Conservation (phyloP, 2,888 invertebrate species). For the Lottia gigantea region DNA sequence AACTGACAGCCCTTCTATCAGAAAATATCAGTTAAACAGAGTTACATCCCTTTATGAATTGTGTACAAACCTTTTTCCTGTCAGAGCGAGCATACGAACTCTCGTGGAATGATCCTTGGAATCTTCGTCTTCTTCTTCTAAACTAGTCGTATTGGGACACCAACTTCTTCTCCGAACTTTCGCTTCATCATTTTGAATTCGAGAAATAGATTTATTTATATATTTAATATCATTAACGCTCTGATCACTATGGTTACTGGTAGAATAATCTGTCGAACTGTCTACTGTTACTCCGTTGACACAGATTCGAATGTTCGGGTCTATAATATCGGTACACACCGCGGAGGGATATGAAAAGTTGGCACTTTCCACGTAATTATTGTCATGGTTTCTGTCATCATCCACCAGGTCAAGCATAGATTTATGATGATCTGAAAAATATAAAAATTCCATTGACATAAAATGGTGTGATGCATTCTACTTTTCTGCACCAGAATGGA, state of each 20-base stretch:
- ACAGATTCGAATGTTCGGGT: slow-evolving; percentile 52
- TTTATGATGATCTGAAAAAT: slow-evolving; percentile 50
- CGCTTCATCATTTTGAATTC: slow-evolving; percentile 1
- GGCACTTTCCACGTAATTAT: neutral
- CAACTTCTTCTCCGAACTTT: slow-evolving; percentile 46
- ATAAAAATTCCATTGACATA: neutral
- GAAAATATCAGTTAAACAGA: too few relatives aligned
- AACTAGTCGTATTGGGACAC: slow-evolving; percentile 40
- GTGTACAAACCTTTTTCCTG: slow-evolving; percentile 32
- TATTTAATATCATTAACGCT: slow-evolving; percentile 16
- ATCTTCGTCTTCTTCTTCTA: slow-evolving; percentile 11
- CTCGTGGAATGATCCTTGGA: slow-evolving; percentile 15
- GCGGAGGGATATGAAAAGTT: slow-evolving; percentile 28
- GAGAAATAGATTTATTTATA: slow-evolving; percentile 12
- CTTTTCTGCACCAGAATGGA: too few relatives aligned
- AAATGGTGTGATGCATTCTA: too few relatives aligned
- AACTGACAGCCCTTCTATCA: too few relatives aligned
- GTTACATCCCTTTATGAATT: too few relatives aligned
- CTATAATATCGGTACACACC: slow-evolving; percentile 27
- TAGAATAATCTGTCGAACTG: slow-evolving; percentile 45
- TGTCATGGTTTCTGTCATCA: slow-evolving; percentile 33
- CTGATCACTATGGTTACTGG: slow-evolving; percentile 33
- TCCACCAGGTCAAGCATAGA: slow-evolving; percentile 61
- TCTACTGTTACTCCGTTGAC: slow-evolving; percentile 62
- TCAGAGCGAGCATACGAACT: slow-evolving; percentile 31